phyloP scores from a whole-genome alignment of 2,888 invertebrate species.

The Melipona bicolor region DNA sequence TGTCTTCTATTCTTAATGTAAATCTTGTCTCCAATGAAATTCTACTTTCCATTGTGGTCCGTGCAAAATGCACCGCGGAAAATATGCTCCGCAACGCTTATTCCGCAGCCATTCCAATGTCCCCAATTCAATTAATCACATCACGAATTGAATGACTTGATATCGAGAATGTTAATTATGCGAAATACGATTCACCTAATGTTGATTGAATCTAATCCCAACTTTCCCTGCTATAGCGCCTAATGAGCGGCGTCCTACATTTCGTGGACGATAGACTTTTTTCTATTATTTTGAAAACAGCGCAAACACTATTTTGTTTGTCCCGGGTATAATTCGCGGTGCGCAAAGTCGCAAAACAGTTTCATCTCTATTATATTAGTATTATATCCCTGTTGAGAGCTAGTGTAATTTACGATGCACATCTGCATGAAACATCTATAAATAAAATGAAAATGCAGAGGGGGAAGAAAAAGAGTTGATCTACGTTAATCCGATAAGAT shows the following conservation, averaged over 20 bases:
- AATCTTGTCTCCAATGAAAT: background rate
- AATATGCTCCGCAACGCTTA: background rate
- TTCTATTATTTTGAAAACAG: background rate
- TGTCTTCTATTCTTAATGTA: slow-evolving; percentile 4
- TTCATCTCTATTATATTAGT: slow-evolving; percentile 16
- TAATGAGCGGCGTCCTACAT: background rate
- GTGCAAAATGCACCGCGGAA: background rate
- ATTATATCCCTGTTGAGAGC: slow-evolving; percentile 10
- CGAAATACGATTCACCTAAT: slow-evolving; percentile 50
- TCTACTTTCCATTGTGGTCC: background rate
- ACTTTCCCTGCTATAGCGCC: slow-evolving; percentile 39
- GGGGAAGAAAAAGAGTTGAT: slow-evolving; percentile 2
- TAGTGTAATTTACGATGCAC: slow-evolving; percentile 34
- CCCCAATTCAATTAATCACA: slow-evolving; percentile 37
- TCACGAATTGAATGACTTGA: slow-evolving; percentile 33
- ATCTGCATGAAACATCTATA: slow-evolving; percentile 4
- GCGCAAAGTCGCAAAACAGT: slow-evolving; percentile 1
- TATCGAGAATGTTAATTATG: slow-evolving; percentile 46
- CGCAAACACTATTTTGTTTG: background rate
- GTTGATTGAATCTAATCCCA: slow-evolving; percentile 37
- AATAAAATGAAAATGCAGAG: slow-evolving; percentile 3
- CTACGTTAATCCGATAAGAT: slow-evolving; percentile 54
- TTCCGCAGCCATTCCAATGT: background rate
- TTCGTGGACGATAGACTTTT: background rate
- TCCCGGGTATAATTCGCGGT: background rate